phyloP scores from a whole-genome alignment of 2,888 invertebrate genomes.

The Cephus spinipes region DNA sequence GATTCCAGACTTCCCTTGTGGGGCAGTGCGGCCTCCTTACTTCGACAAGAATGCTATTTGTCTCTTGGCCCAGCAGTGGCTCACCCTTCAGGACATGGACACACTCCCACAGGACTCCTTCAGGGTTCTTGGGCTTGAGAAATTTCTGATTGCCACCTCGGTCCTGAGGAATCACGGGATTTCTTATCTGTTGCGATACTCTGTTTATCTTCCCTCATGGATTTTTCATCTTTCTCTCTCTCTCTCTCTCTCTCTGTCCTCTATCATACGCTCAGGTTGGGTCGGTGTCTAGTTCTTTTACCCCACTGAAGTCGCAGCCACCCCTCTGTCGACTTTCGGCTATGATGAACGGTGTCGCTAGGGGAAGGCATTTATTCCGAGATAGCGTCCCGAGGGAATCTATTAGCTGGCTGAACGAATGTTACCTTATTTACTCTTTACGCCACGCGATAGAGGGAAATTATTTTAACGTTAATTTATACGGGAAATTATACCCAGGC shows the following conservation, averaged over 20 bases:
- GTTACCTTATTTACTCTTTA: constrained; percentile 40
- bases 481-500: neutral
- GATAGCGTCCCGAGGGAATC: constrained; percentile 56
- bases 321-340: constrained; percentile 25
- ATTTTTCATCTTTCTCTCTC: neutral
- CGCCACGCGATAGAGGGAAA: constrained; percentile 22
- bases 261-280: neutral
- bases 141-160: constrained; percentile 46
- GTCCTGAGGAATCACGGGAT: constrained; percentile 41
- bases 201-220: constrained; percentile 36
- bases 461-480: constrained; percentile 21
- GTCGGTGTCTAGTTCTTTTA: neutral
- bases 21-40: neutral
- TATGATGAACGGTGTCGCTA: constrained; percentile 61
- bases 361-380: constrained; percentile 52
- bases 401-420: constrained; percentile 48
- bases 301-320: neutral
- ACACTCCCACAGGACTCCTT: constrained; percentile 1
- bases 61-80: constrained; percentile 40
- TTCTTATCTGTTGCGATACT: constrained; percentile 49
- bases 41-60: constrained; percentile 49
- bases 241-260: neutral
- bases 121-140: constrained; percentile 12
- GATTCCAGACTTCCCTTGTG: neutral
- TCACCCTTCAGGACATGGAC: neutral